Conservation (phyloP, 2,888 invertebrate genomes). For the Stomorhina lunata region DNA sequence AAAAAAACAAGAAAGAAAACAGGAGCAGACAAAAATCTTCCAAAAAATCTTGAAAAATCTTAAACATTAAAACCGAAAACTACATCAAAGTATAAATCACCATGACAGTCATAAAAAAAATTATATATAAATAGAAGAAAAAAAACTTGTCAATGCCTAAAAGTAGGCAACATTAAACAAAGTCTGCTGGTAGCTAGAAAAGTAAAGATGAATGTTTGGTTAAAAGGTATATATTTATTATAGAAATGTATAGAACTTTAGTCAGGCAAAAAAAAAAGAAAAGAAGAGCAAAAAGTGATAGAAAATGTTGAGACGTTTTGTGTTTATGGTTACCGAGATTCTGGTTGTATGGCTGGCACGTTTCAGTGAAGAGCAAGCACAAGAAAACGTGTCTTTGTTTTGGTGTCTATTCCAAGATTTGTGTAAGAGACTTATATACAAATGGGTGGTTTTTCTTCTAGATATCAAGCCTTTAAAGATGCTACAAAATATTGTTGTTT, state of each 20-base stretch:
- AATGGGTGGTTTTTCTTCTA: background rate
- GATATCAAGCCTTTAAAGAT: conserved; percentile 23
- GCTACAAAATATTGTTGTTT: conserved; percentile 58
- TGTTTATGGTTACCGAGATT: conserved; percentile 61
- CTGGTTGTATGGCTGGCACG: conserved; percentile 54
- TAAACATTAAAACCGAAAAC: conserved; percentile 1
- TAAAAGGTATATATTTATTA: background rate
- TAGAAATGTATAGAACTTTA: background rate
- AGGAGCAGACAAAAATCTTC: conserved; percentile 38
- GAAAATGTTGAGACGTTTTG: too few species aligned
- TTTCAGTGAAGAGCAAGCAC: conserved; percentile 57
- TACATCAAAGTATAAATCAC: conserved; percentile 57
- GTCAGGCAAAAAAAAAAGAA: background rate
- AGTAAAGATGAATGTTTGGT: conserved; percentile 8
- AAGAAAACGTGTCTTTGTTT: conserved; percentile 56
- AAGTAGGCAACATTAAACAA: conserved; percentile 58
- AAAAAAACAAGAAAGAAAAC: background rate
- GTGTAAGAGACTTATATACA: conserved; percentile 16
- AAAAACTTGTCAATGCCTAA: conserved; percentile 60
- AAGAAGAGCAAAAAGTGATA: background rate
- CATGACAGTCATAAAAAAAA: conserved; percentile 56
- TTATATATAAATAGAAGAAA: conserved; percentile 20
- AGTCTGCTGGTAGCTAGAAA: background rate
- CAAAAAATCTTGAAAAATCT: background rate
- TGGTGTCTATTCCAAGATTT: conserved; percentile 33